These are phyloP conservation scores for Notodonta dromedarius DNA, from an alignment of 2,888 invertebrate genomes.

Conservation along the genomic window DNA sequence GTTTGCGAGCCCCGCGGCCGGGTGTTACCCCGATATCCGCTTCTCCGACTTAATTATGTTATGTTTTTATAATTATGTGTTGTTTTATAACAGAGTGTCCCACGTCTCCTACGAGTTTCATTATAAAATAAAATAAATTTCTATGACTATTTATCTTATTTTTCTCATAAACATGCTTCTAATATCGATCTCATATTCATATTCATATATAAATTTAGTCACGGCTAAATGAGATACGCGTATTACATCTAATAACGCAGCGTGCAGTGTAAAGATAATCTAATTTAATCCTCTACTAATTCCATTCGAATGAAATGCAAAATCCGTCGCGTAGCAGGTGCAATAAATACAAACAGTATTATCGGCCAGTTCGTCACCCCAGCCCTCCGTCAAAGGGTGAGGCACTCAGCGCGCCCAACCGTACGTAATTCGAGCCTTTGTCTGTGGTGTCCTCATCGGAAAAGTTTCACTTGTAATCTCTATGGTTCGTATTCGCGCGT, in stretches of 20 bases:
- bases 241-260: neutral
- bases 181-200: neutral
- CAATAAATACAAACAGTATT: slow-evolving; percentile 53
- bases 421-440: slow-evolving; percentile 78
- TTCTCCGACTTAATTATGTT: slow-evolving; percentile 30
- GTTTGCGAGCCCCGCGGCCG: slow-evolving; percentile 50
- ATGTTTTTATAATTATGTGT: slow-evolving; percentile 41
- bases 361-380: slow-evolving; percentile 75
- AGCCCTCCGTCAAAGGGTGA: slow-evolving; percentile 55
- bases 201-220: slow-evolving; percentile 1
- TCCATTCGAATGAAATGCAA: slow-evolving; percentile 27
- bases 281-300: slow-evolving; percentile 21
- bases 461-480: slow-evolving; percentile 82
- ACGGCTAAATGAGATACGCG: neutral
- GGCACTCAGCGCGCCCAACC: slow-evolving; percentile 72
- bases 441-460: slow-evolving; percentile 81
- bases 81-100: slow-evolving; percentile 1
- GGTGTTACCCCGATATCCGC: slow-evolving; percentile 34
- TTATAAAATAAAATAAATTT: neutral
- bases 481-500: slow-evolving; percentile 50
- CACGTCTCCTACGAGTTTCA: neutral
- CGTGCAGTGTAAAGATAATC: slow-evolving; percentile 4
- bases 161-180: neutral
- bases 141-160: too few relatives aligned
- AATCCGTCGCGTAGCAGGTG: slow-evolving; percentile 37